Percentiles rank a stretch among this genome's conserved stretches.
phyloP scores from a whole-genome alignment of 2,113 vertebrate species.

The Thermophis baileyi region DNA sequence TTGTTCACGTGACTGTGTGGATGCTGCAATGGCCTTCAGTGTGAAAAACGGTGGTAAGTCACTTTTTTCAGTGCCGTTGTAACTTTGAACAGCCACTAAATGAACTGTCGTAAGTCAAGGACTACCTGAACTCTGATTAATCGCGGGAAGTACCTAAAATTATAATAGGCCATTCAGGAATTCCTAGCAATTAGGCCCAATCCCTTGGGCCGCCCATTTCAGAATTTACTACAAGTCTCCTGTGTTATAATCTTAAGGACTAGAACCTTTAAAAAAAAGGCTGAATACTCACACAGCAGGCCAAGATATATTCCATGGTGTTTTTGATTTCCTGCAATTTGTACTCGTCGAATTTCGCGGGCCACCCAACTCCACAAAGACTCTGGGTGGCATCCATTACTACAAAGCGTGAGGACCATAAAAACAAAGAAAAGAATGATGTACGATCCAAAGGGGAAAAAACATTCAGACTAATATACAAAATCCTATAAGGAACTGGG shows the following conservation, averaged over 20 bases:
- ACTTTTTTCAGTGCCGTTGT: too few relatives aligned
- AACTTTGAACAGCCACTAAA: too few relatives aligned
- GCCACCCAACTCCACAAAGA: not conserved
- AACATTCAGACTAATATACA: not conserved
- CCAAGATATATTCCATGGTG: not conserved
- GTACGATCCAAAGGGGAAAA: not conserved
- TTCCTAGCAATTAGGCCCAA: not conserved
- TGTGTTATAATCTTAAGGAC: not conserved
- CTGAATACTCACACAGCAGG: not conserved
- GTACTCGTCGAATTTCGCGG: not conserved
- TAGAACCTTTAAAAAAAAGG: not conserved
- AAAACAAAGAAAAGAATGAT: not conserved
- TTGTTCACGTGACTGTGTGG: fast-evolving
- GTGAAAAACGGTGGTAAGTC: too few relatives aligned
- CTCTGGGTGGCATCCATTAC: not conserved
- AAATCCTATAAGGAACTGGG: not conserved
- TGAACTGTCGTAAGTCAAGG: too few relatives aligned
- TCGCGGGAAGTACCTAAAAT: not conserved
- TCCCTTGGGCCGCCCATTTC: not conserved
- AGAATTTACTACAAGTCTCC: not conserved
- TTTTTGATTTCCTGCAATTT: not conserved
- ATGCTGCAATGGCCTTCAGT: too few relatives aligned
- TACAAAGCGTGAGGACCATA: not conserved
- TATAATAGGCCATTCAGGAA: not conserved
- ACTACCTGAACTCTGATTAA: not conserved